phyloP scores from a whole-genome alignment of 2,797 vertebrate species.

The Sciaenops ocellatus region DNA sequence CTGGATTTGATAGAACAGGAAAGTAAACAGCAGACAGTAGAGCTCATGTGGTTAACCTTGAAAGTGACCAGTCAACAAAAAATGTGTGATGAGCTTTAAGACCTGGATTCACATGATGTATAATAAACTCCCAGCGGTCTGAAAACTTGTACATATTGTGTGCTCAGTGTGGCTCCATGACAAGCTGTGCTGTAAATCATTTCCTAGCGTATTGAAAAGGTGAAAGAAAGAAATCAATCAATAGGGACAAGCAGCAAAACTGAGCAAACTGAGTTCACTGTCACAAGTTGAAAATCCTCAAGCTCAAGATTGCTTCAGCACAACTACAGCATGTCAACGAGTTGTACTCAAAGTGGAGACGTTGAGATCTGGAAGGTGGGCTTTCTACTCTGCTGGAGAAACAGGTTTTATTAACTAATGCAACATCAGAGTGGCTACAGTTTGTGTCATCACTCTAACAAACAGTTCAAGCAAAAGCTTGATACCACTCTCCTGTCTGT shows the following conservation, averaged over 20 bases:
- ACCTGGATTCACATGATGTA: conserved; percentile 4
- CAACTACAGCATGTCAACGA: conserved; percentile 53
- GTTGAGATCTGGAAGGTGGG: conserved; percentile 23
- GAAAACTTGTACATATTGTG: background rate
- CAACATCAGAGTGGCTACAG: background rate
- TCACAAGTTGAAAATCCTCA: conserved; percentile 62
- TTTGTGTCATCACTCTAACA: background rate
- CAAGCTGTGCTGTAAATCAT: conserved; percentile 70
- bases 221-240: conserved; percentile 56
- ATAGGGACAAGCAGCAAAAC: conserved; percentile 41
- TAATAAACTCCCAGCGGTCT: conserved; percentile 1
- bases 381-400: background rate
- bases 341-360: conserved; percentile 51
- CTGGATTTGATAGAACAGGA: conserved; percentile 4
- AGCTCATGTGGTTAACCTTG: conserved; percentile 15
- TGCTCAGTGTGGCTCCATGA: background rate
- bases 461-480: background rate
- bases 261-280: conserved; percentile 69
- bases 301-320: conserved; percentile 53
- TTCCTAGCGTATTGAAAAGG: conserved; percentile 58
- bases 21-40: background rate
- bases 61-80: conserved; percentile 19
- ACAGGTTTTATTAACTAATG: conserved; percentile 8
- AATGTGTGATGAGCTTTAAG: background rate
- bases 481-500: background rate